Conservation (phyloP, 2,113 vertebrate species). For the Petrocephalus zakoni region DNA sequence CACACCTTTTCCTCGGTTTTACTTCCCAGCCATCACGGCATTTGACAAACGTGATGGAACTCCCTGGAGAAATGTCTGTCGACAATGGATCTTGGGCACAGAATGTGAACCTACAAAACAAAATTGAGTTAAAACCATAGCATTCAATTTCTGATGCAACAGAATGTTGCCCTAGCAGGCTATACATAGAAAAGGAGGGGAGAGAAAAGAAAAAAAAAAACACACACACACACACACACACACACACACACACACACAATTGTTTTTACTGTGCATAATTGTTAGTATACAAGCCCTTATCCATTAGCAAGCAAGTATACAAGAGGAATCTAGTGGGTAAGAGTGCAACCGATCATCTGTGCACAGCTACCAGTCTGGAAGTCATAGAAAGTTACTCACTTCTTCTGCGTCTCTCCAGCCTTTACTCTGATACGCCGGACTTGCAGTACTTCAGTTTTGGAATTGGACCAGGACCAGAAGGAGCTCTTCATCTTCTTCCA, state of each 20-base stretch:
- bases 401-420: conserved; percentile 84
- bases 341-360: neutral
- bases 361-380: neutral
- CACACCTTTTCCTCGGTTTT: conserved; percentile 64
- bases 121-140: neutral
- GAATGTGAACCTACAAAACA: conserved; percentile 73
- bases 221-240: no score
- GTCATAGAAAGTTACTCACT: conserved; percentile 61
- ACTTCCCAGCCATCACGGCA: conserved; percentile 79
- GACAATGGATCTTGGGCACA: conserved; percentile 67
- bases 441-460: conserved; percentile 56
- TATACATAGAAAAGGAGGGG: neutral
- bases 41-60: conserved; percentile 75
- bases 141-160: neutral
- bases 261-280: neutral
- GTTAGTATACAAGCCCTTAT: neutral
- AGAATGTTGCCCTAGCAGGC: neutral
- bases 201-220: no score
- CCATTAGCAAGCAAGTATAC: neutral
- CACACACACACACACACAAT: no score
- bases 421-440: conserved; percentile 84
- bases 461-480: conserved; percentile 53
- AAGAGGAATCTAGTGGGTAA: neutral
- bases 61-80: conserved; percentile 72
- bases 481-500: conserved; percentile 66